A percentile compares a stretch with the other conserved stretches of the same genome.
These are phyloP conservation scores for Drosophila sturtevanti DNA, from an alignment of 1,140 invertebrate genomes.

Conservation along the genomic window DNA sequence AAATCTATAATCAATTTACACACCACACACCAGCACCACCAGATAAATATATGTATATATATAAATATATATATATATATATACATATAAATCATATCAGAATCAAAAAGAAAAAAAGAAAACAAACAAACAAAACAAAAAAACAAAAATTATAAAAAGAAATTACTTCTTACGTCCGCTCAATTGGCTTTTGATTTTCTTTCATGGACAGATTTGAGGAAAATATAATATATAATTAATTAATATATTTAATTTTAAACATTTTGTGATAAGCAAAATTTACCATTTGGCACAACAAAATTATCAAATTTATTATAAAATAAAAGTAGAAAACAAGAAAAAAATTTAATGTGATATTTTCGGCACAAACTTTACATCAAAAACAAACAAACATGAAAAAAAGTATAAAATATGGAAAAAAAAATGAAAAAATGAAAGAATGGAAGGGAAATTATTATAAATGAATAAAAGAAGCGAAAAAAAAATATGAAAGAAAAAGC, in stretches of 20 bases:
- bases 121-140: not conserved
- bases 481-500: constrained; percentile 34
- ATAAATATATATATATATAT: not conserved
- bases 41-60: not conserved
- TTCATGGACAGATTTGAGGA: not conserved
- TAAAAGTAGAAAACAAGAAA: constrained; percentile 42
- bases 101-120: not conserved
- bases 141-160: not conserved
- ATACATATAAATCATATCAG: not conserved
- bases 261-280: constrained; percentile 82
- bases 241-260: constrained; percentile 77
- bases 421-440: constrained; percentile 26
- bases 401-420: constrained; percentile 24
- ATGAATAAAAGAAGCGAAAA: constrained; percentile 4
- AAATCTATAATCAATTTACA: not conserved
- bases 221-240: constrained; percentile 12
- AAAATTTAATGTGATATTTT: constrained; percentile 82
- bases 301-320: constrained; percentile 33
- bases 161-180: not conserved
- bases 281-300: constrained; percentile 66
- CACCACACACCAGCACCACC: constrained; percentile 4
- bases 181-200: not conserved
- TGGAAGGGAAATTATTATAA: constrained; percentile 4
- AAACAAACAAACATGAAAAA: constrained; percentile 34
- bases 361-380: constrained; percentile 76